Base-by-base conservation (phyloP, 2,888 invertebrate species). In the Eilema sororculum region DNA sequence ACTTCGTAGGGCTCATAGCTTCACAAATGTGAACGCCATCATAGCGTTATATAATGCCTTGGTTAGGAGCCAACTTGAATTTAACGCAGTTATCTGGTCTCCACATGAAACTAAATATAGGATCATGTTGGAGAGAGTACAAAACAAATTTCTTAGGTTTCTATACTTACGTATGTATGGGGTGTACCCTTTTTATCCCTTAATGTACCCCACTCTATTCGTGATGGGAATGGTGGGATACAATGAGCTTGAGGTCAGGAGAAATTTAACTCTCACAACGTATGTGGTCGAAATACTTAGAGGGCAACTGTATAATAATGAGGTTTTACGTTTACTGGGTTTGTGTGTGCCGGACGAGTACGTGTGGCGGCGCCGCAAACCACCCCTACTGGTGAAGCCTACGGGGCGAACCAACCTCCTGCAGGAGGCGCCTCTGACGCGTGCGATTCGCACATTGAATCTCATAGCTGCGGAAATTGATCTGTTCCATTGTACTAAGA, bases 81-180 rank as follows among this genome's bases (percentile, higher is more conserved):
- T 10, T 57, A 57, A 57, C 12, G 57, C 57, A 24, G 24, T 57
- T 12, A 24, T 57, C 22, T 57, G 57, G 57, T 57, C 57, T 10
- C 57, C 24, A 57, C 57, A 57, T 57, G 57, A 57, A 57, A 57
- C 22, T 57, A 57, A 57, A 24, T 57, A 57, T 22, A 57, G 12
- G 9, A 3, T 12, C 57, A 22, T 22, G 9, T 22, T 57, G 57
- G 57, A 57, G 24, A 22, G 24, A 10, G 22, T 22, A 22, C 57
- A 57, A 57, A 57, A 57, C 22, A 24, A 57, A 24, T 57, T 57
- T 24, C 12, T 24, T 24, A 57, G 57, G 12, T 24, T 24, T 24
- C 13, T 57, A 12, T 57, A 57, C 9, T 24, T 57, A 24, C 22
- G 24, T 12, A 12, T 57, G n/a, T 57, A 57, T 24, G 57, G 57